Conservation (phyloP, 2,797 vertebrate species). For the Sylvilagus floridanus region DNA sequence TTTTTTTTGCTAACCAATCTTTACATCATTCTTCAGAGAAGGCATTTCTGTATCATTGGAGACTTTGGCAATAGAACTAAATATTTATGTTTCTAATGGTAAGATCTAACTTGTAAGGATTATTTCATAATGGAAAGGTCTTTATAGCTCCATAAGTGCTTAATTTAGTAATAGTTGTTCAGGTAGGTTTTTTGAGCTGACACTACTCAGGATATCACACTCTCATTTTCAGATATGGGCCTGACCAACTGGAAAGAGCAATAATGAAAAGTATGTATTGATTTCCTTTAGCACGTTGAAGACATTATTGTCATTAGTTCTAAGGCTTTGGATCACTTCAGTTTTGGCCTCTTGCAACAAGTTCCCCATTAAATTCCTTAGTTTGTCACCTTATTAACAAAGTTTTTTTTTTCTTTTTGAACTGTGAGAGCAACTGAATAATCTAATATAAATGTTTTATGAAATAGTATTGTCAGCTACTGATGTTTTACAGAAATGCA, state of each 20-base stretch:
- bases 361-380: constrained; percentile 38
- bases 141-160: constrained; percentile 63
- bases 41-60: neutral
- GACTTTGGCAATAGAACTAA: constrained; percentile 52
- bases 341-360: neutral
- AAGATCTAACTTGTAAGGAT: constrained; percentile 65
- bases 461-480: constrained; percentile 63
- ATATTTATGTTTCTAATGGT: constrained; percentile 62
- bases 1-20: neutral
- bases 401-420: constrained; percentile 18
- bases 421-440: constrained; percentile 50
- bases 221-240: constrained; percentile 51
- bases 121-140: constrained; percentile 39
- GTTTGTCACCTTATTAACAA: constrained; percentile 58
- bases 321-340: constrained; percentile 43
- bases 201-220: constrained; percentile 44
- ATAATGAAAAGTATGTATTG: constrained; percentile 47
- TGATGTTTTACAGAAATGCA: constrained; percentile 41
- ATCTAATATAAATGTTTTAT: constrained; percentile 75
- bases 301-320: constrained; percentile 53
- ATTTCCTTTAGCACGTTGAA: constrained; percentile 69
- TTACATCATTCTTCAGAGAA: neutral
- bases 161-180: constrained; percentile 37
- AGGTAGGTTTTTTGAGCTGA: constrained; percentile 44
- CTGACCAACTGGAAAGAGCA: constrained; percentile 39